Percentiles rank a stretch among this genome's conserved stretches.
phyloP scores from a whole-genome alignment of 2,888 invertebrate genomes.

The Ennomos erosarius region DNA sequence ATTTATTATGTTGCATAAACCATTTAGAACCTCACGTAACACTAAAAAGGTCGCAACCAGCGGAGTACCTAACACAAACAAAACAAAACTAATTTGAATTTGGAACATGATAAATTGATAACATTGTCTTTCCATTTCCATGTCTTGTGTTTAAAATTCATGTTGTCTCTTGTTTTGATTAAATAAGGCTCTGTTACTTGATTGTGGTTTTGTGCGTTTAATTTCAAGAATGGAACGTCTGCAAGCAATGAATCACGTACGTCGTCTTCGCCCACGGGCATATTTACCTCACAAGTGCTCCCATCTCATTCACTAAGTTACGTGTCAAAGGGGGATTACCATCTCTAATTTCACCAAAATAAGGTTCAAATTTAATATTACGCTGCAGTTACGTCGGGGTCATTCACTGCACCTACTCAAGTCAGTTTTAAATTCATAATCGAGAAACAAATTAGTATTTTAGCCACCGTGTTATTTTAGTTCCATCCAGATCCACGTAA shows the following conservation, averaged over 20 bases:
- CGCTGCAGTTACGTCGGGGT: slow-evolving; percentile 54
- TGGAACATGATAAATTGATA: slow-evolving; percentile 1
- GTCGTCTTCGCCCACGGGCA: slow-evolving; percentile 68
- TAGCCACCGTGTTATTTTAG: slow-evolving; percentile 24
- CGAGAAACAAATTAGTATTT: slow-evolving; percentile 44
- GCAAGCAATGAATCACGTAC: slow-evolving; percentile 72
- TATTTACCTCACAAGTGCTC: slow-evolving; percentile 68
- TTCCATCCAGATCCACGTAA: slow-evolving; percentile 21
- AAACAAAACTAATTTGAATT: slow-evolving; percentile 8
- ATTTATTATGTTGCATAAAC: no score
- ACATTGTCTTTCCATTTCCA: slow-evolving; percentile 7
- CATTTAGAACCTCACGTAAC: neutral
- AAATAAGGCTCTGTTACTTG: slow-evolving; percentile 2
- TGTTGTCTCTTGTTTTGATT: slow-evolving; percentile 11
- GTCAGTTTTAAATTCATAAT: slow-evolving; percentile 46
- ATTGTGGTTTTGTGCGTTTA: slow-evolving; percentile 14
- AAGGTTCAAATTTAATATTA: slow-evolving; percentile 48
- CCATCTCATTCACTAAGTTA: slow-evolving; percentile 31
- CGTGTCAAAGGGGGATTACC: slow-evolving; percentile 41
- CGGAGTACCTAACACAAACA: slow-evolving; percentile 11
- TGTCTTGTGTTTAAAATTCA: neutral
- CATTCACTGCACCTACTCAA: slow-evolving; percentile 63
- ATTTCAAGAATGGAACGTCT: slow-evolving; percentile 58
- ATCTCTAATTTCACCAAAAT: slow-evolving; percentile 49
- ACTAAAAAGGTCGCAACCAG: slow-evolving; percentile 4